Conservation (phyloP, 2,888 invertebrate species). For the Pristionchus exspectatus region DNA sequence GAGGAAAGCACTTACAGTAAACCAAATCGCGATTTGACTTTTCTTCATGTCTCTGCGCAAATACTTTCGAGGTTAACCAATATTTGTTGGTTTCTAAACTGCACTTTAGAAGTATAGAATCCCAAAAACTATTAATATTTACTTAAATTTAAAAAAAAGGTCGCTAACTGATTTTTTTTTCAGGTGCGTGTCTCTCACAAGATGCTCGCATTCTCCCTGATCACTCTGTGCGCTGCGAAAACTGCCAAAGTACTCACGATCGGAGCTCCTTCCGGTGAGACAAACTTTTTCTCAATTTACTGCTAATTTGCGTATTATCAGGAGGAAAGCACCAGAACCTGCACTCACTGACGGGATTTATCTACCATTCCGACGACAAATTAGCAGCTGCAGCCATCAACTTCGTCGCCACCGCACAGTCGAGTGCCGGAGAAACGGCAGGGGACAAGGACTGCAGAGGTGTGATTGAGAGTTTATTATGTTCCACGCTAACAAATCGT, state of each 20-base stretch:
- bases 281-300: neutral
- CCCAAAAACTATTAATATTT: too few relatives aligned
- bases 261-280: neutral
- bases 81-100: too few relatives aligned
- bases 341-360: neutral
- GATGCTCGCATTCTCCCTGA: constrained; percentile 23
- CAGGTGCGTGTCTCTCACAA: constrained; percentile 55
- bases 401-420: constrained; percentile 40
- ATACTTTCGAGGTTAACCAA: too few relatives aligned
- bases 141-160: neutral
- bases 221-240: constrained; percentile 21
- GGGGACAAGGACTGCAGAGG: constrained; percentile 20
- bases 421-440: constrained; percentile 23
- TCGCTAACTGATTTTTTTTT: neutral
- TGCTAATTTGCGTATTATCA: neutral
- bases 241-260: neutral
- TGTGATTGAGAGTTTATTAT: neutral
- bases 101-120: too few relatives aligned
- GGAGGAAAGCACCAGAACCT: constrained; percentile 13
- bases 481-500: too few relatives aligned
- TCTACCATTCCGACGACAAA: constrained; percentile 49
- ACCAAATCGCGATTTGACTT: neutral
- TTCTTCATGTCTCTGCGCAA: neutral
- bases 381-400: constrained; percentile 39
- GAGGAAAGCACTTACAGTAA: neutral